phyloP scores from a whole-genome alignment of 2,113 vertebrate genomes.

The Theristicus caerulescens region DNA sequence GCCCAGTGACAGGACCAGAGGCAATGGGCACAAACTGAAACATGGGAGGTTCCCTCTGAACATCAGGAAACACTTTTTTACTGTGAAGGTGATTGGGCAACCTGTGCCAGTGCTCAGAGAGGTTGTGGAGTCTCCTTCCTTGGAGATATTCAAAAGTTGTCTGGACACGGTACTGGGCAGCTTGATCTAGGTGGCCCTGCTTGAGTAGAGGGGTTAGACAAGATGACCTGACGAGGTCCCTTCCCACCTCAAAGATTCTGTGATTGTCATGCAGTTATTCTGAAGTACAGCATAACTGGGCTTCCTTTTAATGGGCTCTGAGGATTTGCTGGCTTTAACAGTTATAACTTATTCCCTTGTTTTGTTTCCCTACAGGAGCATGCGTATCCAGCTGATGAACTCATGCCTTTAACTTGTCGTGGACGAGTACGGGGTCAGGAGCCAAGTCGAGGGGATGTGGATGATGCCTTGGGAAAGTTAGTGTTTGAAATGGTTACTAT shows the following conservation, averaged over 20 bases:
- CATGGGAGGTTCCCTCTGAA: fast-evolving
- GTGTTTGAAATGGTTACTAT: constrained; percentile 44
- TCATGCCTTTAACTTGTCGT: constrained; percentile 97
- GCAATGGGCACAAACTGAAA: not conserved
- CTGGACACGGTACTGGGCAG: fast-evolving
- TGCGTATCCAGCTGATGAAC: constrained; percentile 96
- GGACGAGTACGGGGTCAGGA: constrained; percentile 94
- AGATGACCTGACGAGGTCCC: not conserved
- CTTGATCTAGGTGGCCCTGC: not conserved
- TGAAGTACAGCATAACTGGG: not conserved
- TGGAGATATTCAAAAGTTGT: not conserved
- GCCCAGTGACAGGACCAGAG: not conserved
- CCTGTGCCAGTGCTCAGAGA: too few relatives aligned
- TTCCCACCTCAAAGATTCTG: not conserved
- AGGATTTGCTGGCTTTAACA: not conserved
- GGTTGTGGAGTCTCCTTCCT: not conserved
- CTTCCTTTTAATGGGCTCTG: not conserved
- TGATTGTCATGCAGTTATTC: not conserved
- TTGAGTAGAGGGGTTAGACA: not conserved
- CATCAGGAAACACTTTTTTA: not conserved
- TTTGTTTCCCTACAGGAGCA: constrained; percentile 83
- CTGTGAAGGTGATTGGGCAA: not conserved
- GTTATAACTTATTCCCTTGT: not conserved
- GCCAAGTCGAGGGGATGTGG: constrained; percentile 94
- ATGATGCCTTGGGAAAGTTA: constrained; percentile 97